Evolutionary conservation across 2,113 vertebrate genomes (phyloP), one percentile per base, ranked within the genome.

Genomic region (Oceanites oceanicus): DNA sequence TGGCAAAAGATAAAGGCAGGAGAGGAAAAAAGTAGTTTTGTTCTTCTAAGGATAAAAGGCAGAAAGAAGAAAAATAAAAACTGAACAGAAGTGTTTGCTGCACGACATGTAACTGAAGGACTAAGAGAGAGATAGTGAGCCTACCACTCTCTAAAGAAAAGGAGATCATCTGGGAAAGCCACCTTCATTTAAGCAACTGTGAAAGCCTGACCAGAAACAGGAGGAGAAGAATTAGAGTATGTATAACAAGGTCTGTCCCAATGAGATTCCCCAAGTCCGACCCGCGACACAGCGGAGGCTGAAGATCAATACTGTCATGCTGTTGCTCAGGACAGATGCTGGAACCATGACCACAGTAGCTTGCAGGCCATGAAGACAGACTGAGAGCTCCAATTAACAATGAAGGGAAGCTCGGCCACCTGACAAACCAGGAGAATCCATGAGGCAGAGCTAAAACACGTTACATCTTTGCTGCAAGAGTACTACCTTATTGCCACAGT

Each of bases 271-370:
- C 27, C 56, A 62, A n/a, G 36, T 38, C 22, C 79, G 45, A 11
- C 3, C 44, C 0, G 0, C 2, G 9, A 71, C 26, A 52, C 61
- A 75, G 38, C 5, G 10, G 42, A 73, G 50, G n/a, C 59, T 70
- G 42, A 53, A 63, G 36, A 44, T 34, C 44, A 62, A 6, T 7
- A 9, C 29, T 29, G 18, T n/a, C 62, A 72, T 9, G 3, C 5
- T 10, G 32, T 49, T 86, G 75, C 21, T 58, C 66, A 30, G 38
- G 32, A 40, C 47, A 86, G 17, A 21, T 8, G 49, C 32, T 49
- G 25, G 17, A 81, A 49, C 13, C 49, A 63, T 0, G 5, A 19
- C 3, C 19, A 56, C 75, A 84, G 21, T 7, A 83, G 29, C 32
- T 63, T n/a, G 32, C 15, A 83, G 34, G 61, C 6, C 27, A 67